Conservation (phyloP, 2,888 invertebrate species). For the Eristalis pertinax region DNA sequence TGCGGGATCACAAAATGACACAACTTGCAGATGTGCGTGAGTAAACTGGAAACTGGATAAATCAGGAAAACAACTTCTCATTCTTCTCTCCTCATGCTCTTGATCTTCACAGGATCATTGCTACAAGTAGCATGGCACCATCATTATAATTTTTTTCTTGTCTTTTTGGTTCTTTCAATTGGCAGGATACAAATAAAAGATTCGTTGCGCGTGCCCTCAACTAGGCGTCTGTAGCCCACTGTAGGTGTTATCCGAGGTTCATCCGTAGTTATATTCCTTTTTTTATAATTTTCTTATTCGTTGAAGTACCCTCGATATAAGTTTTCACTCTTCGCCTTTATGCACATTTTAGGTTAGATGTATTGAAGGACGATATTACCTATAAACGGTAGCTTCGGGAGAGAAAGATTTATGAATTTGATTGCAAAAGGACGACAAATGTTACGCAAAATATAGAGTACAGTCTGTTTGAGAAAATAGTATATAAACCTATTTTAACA, state of each 20-base stretch:
- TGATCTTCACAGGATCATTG: background rate
- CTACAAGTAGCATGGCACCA: background rate
- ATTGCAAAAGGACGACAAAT: too few relatives aligned
- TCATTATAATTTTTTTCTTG: background rate
- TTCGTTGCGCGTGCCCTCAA: slow-evolving; percentile 13
- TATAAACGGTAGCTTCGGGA: too few relatives aligned
- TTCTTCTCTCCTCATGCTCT: background rate
- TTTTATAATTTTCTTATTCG: background rate
- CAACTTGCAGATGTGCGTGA: slow-evolving; percentile 43
- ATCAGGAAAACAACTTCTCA: slow-evolving; percentile 43
- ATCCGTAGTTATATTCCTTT: background rate
- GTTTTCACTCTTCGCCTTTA: too few relatives aligned
- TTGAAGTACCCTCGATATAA: background rate
- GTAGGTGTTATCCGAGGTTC: background rate
- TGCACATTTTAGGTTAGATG: too few relatives aligned
- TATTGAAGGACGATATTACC: too few relatives aligned
- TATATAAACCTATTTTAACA: too few relatives aligned
- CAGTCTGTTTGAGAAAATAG: too few relatives aligned
- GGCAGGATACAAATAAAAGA: slow-evolving; percentile 11
- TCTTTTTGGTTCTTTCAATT: background rate
- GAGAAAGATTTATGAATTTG: too few relatives aligned
- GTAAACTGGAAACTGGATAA: slow-evolving; percentile 51
- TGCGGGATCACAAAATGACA: slow-evolving; percentile 41
- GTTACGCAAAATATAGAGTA: too few relatives aligned
- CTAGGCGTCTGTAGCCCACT: background rate